Evolutionary conservation across 2,888 invertebrate species (phyloP).

Genomic region (Pemphredon lugubris): DNA sequence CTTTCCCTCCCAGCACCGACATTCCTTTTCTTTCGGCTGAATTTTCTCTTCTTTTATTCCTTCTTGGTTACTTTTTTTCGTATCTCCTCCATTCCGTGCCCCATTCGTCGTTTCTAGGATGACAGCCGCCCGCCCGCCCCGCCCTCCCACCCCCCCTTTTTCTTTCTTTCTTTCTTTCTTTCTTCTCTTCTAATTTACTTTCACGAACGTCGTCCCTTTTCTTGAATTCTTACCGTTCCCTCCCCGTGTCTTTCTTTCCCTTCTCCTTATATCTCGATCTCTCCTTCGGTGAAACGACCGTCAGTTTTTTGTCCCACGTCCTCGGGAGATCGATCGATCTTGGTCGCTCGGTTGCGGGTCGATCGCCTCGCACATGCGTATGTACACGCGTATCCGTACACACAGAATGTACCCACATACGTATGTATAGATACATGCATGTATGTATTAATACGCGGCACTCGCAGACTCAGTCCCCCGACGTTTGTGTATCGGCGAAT

Average conservation of each 20-base stretch:
- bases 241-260: conserved; percentile 21
- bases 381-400: conserved; percentile 3
- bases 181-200: too few relatives aligned
- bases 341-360: conserved; percentile 66
- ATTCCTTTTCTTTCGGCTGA: background rate
- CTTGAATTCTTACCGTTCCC: conserved; percentile 24
- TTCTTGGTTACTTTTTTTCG: background rate
- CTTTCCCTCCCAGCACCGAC: background rate
- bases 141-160: background rate
- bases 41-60: background rate
- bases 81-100: background rate
- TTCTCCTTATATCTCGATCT: conserved; percentile 8
- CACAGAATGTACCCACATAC: too few relatives aligned
- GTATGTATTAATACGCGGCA: too few relatives aligned
- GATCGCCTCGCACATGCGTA: conserved; percentile 62
- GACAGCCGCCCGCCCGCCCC: background rate
- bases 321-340: conserved; percentile 71
- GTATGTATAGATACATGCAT: too few relatives aligned
- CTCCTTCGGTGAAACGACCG: conserved; percentile 58
- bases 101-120: background rate
- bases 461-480: too few relatives aligned
- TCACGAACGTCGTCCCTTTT: background rate
- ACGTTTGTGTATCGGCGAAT: background rate
- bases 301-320: conserved; percentile 63
- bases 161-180: background rate